These are phyloP conservation scores for Meloidogyne floridensis DNA, from an alignment of 1,140 invertebrate genomes.

Conservation along the genomic window DNA sequence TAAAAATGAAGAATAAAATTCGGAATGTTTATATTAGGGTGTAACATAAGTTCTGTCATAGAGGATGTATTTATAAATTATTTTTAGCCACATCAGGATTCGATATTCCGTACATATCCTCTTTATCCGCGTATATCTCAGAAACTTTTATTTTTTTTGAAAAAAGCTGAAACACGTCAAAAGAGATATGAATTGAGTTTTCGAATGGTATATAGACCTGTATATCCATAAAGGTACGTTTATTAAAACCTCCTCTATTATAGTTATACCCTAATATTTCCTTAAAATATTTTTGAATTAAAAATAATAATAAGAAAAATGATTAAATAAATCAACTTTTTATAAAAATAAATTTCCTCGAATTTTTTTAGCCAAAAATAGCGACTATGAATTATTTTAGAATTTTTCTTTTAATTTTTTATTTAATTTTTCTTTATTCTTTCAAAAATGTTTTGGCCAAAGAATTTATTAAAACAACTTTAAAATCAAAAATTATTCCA, in stretches of 20 bases:
- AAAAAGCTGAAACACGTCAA: too few species aligned
- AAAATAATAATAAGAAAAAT: not conserved
- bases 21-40: too few species aligned
- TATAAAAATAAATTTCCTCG: not conserved
- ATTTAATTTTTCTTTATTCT: not conserved
- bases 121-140: too few species aligned
- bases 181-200: too few species aligned
- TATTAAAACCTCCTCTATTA: not conserved
- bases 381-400: not conserved
- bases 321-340: not conserved
- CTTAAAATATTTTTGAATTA: slow-evolving; percentile 4
- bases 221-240: too few species aligned
- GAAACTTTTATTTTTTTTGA: too few species aligned
- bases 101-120: too few species aligned
- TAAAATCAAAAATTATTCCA: not conserved
- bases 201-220: too few species aligned
- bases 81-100: too few species aligned
- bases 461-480: not conserved
- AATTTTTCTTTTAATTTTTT: not conserved
- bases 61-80: too few species aligned
- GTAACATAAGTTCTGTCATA: too few species aligned
- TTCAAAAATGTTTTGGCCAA: not conserved
- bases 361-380: slow-evolving; percentile 11
- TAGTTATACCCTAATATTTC: not conserved
- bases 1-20: not conserved